phyloP scores from a whole-genome alignment of 2,797 vertebrate species.

The Varecia variegata region DNA sequence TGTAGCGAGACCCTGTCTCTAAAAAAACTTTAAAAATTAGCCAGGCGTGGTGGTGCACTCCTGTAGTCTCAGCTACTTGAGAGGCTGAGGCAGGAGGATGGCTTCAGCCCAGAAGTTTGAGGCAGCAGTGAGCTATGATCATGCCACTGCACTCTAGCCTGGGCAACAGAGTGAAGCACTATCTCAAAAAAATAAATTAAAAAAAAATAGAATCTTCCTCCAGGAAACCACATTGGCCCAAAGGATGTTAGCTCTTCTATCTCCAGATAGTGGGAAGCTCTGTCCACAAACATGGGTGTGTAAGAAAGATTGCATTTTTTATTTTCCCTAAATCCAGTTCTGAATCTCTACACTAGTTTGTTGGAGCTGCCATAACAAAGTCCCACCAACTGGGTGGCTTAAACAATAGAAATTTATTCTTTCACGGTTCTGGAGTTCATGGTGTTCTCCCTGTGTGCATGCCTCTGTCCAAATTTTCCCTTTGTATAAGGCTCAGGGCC shows the following conservation, averaged over 20 bases:
- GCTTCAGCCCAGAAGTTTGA: too few species aligned
- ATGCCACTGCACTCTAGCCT: too few species aligned
- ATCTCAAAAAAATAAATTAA: not conserved
- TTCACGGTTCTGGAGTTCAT: not conserved
- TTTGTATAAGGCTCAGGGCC: not conserved
- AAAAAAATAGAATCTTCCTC: not conserved
- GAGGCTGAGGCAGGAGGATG: too few species aligned
- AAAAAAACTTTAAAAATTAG: not conserved
- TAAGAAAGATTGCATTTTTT: not conserved
- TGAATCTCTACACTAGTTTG: not conserved
- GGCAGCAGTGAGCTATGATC: too few species aligned
- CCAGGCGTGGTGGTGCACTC: accelerated
- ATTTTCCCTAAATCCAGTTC: not conserved
- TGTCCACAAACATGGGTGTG: not conserved
- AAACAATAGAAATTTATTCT: not conserved
- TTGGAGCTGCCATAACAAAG: not conserved
- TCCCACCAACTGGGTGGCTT: not conserved
- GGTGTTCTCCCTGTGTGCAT: not conserved
- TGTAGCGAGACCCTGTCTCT: not conserved
- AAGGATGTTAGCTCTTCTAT: not conserved
- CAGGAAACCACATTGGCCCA: not conserved
- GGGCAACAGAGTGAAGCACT: too few species aligned
- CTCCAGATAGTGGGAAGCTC: not conserved
- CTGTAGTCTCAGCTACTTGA: too few species aligned
- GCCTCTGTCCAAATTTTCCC: not conserved